These are phyloP conservation scores for Eupithecia insigniata DNA, from an alignment of 2,888 invertebrate species.

Conservation along the genomic window DNA sequence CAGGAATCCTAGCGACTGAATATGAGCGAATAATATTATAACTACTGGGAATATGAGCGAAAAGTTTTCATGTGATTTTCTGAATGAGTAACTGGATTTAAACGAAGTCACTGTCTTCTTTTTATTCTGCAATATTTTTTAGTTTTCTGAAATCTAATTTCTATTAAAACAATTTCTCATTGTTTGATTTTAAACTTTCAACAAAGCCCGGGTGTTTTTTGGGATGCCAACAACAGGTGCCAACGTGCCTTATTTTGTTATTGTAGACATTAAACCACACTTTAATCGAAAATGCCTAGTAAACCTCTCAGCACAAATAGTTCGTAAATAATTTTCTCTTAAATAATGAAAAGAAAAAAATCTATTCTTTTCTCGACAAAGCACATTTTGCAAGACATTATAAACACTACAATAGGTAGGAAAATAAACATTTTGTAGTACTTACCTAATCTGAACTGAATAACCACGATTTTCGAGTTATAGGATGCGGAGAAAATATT, in stretches of 20 bases:
- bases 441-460: not conserved
- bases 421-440: slow-evolving; percentile 4
- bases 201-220: not conserved
- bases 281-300: too few species aligned
- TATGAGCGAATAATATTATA: too few species aligned
- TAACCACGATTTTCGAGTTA: not conserved
- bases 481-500: slow-evolving; percentile 27
- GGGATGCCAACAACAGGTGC: too few species aligned
- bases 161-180: too few species aligned
- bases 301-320: too few species aligned
- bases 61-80: not conserved
- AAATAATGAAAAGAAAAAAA: too few species aligned
- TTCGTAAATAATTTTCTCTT: too few species aligned
- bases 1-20: not conserved
- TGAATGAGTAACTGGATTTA: not conserved
- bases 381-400: not conserved
- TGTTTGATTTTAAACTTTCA: too few species aligned
- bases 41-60: too few species aligned
- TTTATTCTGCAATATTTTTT: not conserved
- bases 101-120: not conserved
- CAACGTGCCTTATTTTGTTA: not conserved
- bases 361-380: not conserved
- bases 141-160: not conserved
- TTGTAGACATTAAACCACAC: too few species aligned
- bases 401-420: not conserved